These are phyloP conservation scores for Selenia dentaria DNA, from an alignment of 2,888 invertebrate genomes.

Conservation along the genomic window DNA sequence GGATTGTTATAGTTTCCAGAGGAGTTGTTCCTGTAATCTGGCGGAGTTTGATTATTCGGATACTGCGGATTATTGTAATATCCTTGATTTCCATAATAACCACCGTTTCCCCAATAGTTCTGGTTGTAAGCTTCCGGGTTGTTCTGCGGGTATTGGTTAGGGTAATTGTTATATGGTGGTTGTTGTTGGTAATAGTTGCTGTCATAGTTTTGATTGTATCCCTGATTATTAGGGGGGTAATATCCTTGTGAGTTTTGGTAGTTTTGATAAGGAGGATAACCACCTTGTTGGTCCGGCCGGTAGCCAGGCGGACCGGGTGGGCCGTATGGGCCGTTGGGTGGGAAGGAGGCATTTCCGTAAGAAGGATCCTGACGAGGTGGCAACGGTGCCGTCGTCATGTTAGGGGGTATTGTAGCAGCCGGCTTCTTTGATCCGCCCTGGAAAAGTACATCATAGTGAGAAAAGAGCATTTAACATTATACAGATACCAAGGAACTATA, in stretches of 20 bases:
- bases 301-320: constrained; percentile 42
- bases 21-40: constrained; percentile 16
- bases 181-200: constrained; percentile 72
- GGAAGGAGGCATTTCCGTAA: constrained; percentile 56
- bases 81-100: constrained; percentile 66
- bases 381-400: constrained; percentile 56
- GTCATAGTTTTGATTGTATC: constrained; percentile 71
- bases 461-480: too few species aligned
- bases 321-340: constrained; percentile 62
- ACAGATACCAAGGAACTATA: too few species aligned
- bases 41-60: constrained; percentile 37
- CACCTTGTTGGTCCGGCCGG: constrained; percentile 61
- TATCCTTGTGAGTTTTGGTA: constrained; percentile 69
- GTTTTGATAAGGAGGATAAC: constrained; percentile 69
- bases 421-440: constrained; percentile 77
- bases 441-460: too few species aligned
- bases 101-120: constrained; percentile 73
- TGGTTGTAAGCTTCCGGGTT: constrained; percentile 68
- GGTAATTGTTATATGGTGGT: constrained; percentile 68
- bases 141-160: constrained; percentile 70
- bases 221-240: constrained; percentile 80
- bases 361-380: constrained; percentile 50
- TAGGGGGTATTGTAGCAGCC: constrained; percentile 79
- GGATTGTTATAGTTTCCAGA: constrained; percentile 13
- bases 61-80: constrained; percentile 75